Evolutionary conservation across 2,113 vertebrate species (phyloP).

Genomic region (Perca fluviatilis): DNA sequence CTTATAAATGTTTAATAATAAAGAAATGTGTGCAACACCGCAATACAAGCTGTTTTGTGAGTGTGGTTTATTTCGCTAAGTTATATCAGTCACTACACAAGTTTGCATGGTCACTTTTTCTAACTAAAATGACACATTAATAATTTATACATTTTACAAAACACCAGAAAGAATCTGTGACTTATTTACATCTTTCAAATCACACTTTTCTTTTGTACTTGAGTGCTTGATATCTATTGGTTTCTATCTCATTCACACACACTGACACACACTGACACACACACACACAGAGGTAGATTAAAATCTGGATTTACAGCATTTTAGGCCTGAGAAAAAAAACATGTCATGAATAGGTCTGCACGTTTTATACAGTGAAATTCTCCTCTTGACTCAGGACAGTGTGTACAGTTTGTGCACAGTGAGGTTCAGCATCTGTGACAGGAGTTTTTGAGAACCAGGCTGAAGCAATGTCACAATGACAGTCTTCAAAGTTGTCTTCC

Average conservation of each 20-base stretch:
- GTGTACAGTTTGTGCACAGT: not conserved
- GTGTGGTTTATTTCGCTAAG: conserved; percentile 45
- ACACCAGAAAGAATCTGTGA: not conserved
- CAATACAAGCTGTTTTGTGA: not conserved
- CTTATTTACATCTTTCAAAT: conserved; percentile 41
- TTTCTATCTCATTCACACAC: not conserved
- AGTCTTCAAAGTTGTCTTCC: conserved; percentile 10
- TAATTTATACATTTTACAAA: conserved; percentile 36
- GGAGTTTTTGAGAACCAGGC: conserved; percentile 10
- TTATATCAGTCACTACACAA: conserved; percentile 3
- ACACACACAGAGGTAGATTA: conserved; percentile 37
- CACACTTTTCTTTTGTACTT: conserved; percentile 3
- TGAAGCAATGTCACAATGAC: not conserved
- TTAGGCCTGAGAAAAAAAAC: conserved; percentile 9
- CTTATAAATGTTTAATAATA: conserved; percentile 3
- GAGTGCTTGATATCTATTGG: conserved; percentile 17
- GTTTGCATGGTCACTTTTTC: not conserved
- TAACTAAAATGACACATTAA: conserved; percentile 24
- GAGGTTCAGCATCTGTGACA: not conserved
- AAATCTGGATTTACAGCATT: conserved; percentile 18
- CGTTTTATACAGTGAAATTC: not conserved
- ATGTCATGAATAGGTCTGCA: not conserved
- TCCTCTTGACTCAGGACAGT: not conserved
- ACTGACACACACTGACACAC: not conserved
- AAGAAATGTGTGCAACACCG: not conserved